Base-by-base conservation (phyloP, 2,113 vertebrate species). In the Noctilio leporinus region DNA sequence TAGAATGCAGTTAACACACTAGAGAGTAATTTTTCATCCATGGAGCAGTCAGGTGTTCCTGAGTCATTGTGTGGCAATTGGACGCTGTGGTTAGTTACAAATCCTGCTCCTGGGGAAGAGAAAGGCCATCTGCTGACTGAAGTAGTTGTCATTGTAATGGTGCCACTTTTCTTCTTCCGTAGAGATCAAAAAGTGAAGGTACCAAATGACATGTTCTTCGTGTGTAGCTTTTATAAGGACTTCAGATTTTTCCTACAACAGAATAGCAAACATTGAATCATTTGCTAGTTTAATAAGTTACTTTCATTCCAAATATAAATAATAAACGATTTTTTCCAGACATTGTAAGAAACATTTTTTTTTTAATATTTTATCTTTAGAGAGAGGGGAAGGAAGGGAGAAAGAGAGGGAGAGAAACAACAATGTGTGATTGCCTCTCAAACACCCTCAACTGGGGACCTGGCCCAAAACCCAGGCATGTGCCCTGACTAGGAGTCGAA, bases 1-100 rank as follows among this genome's bases (percentile, higher is more conserved):
- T 99, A 99, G 83, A 98, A 98, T 95, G 98, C 14, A 1, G 98
- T 97, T 89, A 99, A 92, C 20, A 92, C 94, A 40, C 93, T 78
- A 69, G 97, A 98, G 24, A 99, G 88, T 2, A 97, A 94, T 9
- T 59, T 43, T 3, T 98, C 95, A 0, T 99, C 98, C 55, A 98
- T 65, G 3, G 5, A 0, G 69, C 99, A 99, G 1, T 0, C 88
- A 73, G 86, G 55, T 11, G 10, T 83, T 97, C 88, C 96, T 12
- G 96, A 97, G 75, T 75, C 73, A 55, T 83, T 91, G 10, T 97
- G 96, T 95, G n/a, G 91, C 24, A 0, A 3, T 91, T 24, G 89
- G 7, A 80, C 40, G 11, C 94, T 98, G 55, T 97, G 92, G 80
- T 97, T 98, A 33, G 73, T 93, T 92, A 94, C 35, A 30, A 94